phyloP scores from a whole-genome alignment of 2,888 invertebrate species.

The Pseudoips prasinana region DNA sequence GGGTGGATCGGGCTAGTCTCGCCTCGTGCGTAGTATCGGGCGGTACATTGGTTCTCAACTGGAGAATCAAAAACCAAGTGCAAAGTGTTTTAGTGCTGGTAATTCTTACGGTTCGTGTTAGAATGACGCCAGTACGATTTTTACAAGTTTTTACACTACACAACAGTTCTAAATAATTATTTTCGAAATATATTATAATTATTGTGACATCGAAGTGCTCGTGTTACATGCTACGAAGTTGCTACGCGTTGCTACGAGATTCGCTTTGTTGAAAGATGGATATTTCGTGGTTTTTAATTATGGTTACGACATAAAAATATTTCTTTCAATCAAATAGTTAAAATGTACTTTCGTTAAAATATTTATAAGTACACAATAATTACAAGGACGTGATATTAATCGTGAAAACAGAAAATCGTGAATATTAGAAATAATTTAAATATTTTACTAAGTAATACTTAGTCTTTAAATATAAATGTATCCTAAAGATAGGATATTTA shows the following conservation, averaged over 20 bases:
- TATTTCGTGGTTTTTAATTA: neutral
- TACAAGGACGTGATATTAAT: too few relatives aligned
- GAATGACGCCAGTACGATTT: conserved; percentile 65
- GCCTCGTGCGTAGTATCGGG: conserved; percentile 52
- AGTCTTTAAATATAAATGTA: too few relatives aligned
- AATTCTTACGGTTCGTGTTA: conserved; percentile 67
- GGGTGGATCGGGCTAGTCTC: conserved; percentile 50
- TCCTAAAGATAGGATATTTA: too few relatives aligned
- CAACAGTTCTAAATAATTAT: conserved; percentile 23
- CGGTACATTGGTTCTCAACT: conserved; percentile 48
- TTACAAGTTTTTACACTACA: conserved; percentile 42
- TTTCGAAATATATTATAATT: conserved; percentile 14
- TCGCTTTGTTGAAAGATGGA: conserved; percentile 14
- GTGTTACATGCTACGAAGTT: conserved; percentile 48
- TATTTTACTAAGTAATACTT: too few relatives aligned
- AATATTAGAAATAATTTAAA: too few relatives aligned
- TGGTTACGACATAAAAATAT: neutral
- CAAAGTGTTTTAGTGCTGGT: conserved; percentile 62
- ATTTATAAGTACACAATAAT: too few relatives aligned
- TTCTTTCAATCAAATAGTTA: too few relatives aligned
- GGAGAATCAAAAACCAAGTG: conserved; percentile 56
- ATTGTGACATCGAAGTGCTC: conserved; percentile 29
- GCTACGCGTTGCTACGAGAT: conserved; percentile 43
- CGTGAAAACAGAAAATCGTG: too few relatives aligned
- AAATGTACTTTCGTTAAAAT: too few relatives aligned